Percentiles rank a stretch among this genome's conserved stretches.
Evolutionary conservation across 2,888 invertebrate genomes (phyloP).

Genomic region (Caenorhabditis panamensis): DNA sequence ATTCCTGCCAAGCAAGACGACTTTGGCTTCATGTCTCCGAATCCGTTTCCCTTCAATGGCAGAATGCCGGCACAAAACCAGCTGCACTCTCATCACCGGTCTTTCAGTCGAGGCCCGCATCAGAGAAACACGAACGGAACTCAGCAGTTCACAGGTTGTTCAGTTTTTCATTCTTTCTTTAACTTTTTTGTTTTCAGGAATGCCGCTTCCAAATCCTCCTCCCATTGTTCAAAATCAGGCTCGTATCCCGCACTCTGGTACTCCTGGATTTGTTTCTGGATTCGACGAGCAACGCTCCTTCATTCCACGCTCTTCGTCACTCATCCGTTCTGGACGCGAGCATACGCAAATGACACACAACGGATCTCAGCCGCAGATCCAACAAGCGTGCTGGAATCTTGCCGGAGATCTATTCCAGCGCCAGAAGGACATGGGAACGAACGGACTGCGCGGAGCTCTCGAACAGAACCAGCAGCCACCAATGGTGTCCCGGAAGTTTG

Average conservation of each 20-base stretch:
- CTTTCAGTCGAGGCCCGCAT: conserved; percentile 29
- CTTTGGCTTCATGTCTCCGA: conserved; percentile 35
- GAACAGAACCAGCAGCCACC: background rate
- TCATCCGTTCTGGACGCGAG: conserved; percentile 14
- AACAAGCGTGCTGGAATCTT: conserved; percentile 39
- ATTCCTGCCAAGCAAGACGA: conserved; percentile 11
- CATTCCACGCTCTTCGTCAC: conserved; percentile 2
- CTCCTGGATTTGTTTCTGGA: background rate
- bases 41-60: conserved; percentile 17
- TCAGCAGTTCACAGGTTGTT: conserved; percentile 17
- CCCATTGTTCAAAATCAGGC: conserved; percentile 7
- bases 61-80: background rate
- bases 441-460: conserved; percentile 4
- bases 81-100: conserved; percentile 17
- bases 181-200: conserved; percentile 8
- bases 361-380: conserved; percentile 4
- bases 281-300: conserved; percentile 2
- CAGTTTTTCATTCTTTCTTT: background rate
- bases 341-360: background rate
- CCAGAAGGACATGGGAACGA: conserved; percentile 39
- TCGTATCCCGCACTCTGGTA: conserved; percentile 8
- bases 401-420: conserved; percentile 49
- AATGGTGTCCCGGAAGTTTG: background rate
- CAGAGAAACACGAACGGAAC: background rate
- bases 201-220: background rate